Base-by-base conservation (phyloP, 2,113 vertebrate genomes). In the Puntigrus tetrazona region DNA sequence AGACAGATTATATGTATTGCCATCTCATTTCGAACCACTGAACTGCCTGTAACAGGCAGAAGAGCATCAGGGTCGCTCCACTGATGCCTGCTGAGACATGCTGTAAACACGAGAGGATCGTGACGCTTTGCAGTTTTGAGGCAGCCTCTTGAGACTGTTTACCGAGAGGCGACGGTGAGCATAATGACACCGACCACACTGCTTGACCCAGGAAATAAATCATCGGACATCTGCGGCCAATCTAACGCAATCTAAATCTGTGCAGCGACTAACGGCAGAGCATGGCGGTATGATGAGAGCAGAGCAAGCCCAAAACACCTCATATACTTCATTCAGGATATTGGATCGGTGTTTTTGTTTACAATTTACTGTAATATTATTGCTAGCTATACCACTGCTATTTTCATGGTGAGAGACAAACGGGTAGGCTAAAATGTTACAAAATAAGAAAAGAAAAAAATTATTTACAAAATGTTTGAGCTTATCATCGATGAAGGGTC, bases 151-250 rank as follows among this genome's bases (percentile, higher is more conserved):
- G 59, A 80, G 78, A 80, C 25, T 7, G 41, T 41, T 80, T 41
- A 80, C 27, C n/a, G 78, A 67, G 59, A 50, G 8, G 18, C 43
- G 3, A 22, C 5, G 16, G 61, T n/a, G 55, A 43, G 38, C 10
- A 63, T 80, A 47, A 80, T 80, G 59, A 67, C 59, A 65, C 59
- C n/a, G 25, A 25, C 59, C 78, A 67, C 55, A 63, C 59, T 67
- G 78, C 59, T 80, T 47, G 78, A 65, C 78, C 78, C 59, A 11
- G 38, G 78, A 67, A 67, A 80, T 80, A 67, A 80, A 80, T 80
- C 78, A 80, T 67, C 14, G 0, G 34, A 79, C 77, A 29, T 22
- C 78, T 34, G 25, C 59, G 1, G 59, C 9, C 27, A 65, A 43
- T 80, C 52, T 41, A 38, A 61, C 8, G 18, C 57, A 31, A 79